Evolutionary conservation across 2,113 vertebrate genomes (phyloP), one percentile per base, ranked within the genome.

Genomic region (Carollia perspicillata): DNA sequence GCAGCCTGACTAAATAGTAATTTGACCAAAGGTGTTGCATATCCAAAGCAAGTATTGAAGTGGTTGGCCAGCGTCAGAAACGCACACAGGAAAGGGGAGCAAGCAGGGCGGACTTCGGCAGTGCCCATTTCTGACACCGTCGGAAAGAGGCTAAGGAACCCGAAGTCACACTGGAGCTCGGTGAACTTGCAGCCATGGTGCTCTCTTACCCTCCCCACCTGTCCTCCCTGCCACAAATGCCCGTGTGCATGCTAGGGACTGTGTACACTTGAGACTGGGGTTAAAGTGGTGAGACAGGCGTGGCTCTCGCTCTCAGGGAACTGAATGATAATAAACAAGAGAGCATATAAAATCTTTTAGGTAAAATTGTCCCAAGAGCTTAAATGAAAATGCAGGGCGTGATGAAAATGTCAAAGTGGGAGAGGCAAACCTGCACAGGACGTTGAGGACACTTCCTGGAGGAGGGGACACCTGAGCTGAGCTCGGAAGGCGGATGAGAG

Each of bases 111-210:
- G 20, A 65, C 47, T 63, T 14, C 0, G 28, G 16, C 49, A 10
- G 2, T 60, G 42, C 55, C 28, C 16, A 2, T 28, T 35, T 81
- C 37, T 81, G 40, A 51, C 20, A 13, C 12, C 28, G 11, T 81
- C 51, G 30, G 8, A 44, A 6, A 79, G 28, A 44, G 66, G n/a
- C 51, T 37, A 28, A 16, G 53, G 35, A 13, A 16, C 63, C 44
- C 0, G 0, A 10, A 28, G 63, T 33, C 47, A 40, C n/a, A 3
- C 16, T 0, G 0, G 30, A 35, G 1, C 74, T 74, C 28, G 2
- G 10, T 44, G 51, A 60, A 30, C 47, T 6, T 30, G 74, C 12
- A 17, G 84, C 20, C n/a, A 4, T 12, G 4, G 0, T 3, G 30
- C 6, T 16, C 40, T 51, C 68, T 22, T 30, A 5, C 37, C 47